Conservation (phyloP, 2,113 vertebrate species). For the Sceloporus tristichus region DNA sequence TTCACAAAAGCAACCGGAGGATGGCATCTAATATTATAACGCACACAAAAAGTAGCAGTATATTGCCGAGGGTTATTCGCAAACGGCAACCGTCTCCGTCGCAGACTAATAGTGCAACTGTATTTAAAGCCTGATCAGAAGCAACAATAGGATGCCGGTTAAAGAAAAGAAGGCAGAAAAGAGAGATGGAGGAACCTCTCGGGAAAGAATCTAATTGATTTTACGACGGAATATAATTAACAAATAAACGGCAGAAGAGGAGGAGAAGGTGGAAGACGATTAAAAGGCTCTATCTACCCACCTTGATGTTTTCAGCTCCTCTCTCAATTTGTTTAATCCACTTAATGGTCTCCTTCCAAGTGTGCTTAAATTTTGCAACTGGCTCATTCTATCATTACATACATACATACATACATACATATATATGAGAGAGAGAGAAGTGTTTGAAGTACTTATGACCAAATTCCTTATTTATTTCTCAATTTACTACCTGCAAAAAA, state of each 20-base stretch:
- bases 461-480: fast-evolving
- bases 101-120: too few relatives aligned
- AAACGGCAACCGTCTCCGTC: too few relatives aligned
- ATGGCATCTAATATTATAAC: too few relatives aligned
- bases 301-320: neutral
- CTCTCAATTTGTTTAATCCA: neutral
- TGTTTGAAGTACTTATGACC: neutral
- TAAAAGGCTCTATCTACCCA: fast-evolving
- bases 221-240: neutral
- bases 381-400: neutral
- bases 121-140: too few relatives aligned
- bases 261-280: neutral
- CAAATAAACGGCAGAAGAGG: neutral
- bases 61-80: too few relatives aligned
- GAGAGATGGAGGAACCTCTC: neutral
- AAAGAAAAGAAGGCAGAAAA: too few relatives aligned
- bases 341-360: neutral
- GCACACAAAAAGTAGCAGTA: too few relatives aligned
- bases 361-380: neutral
- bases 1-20: too few relatives aligned
- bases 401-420: too few relatives aligned
- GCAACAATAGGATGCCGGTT: too few relatives aligned
- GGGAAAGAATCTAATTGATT: neutral
- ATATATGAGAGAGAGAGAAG: too few relatives aligned
- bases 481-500: neutral